A percentile compares a stretch with the other conserved stretches of the same genome.
These are phyloP conservation scores for Phacellophora camtschatica DNA, from an alignment of 30 jellyfish, hydroid and myxozoan genomes.

Conservation along the genomic window DNA sequence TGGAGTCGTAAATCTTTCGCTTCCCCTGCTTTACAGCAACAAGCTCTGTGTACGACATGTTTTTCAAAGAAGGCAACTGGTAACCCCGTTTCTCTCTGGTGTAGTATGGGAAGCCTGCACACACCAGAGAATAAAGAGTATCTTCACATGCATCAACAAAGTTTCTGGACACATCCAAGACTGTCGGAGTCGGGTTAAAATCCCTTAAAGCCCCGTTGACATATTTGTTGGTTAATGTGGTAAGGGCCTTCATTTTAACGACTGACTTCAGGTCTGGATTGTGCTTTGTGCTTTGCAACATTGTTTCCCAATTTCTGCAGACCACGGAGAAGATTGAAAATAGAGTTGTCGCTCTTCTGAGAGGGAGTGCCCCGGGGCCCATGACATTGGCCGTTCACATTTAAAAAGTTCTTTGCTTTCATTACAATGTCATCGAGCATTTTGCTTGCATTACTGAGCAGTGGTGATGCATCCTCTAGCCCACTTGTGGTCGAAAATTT, in stretches of 20 bases:
- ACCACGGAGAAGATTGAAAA: background rate
- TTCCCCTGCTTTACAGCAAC: slow-evolving; percentile 11
- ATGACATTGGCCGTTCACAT: background rate
- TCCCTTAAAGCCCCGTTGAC: background rate
- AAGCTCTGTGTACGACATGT: background rate
- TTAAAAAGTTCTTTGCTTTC: background rate
- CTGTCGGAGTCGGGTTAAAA: background rate
- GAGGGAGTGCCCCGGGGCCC: slow-evolving; percentile 17
- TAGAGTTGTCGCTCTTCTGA: background rate
- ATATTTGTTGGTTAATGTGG: background rate
- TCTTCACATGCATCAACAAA: slow-evolving; percentile 24
- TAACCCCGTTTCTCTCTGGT: background rate
- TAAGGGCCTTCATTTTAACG: background rate
- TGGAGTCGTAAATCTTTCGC: background rate
- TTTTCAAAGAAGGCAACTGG: background rate
- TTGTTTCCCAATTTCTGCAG: background rate
- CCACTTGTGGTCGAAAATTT: background rate
- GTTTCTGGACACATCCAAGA: background rate
- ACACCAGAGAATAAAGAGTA: background rate
- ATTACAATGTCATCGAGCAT: background rate
- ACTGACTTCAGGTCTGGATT: background rate
- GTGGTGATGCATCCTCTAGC: background rate
- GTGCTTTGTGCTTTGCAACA: too few species aligned
- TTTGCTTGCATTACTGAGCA: background rate
- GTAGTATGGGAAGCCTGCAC: slow-evolving; percentile 19